phyloP scores from a whole-genome alignment of 2,888 invertebrate species.

The Spodoptera exigua region DNA sequence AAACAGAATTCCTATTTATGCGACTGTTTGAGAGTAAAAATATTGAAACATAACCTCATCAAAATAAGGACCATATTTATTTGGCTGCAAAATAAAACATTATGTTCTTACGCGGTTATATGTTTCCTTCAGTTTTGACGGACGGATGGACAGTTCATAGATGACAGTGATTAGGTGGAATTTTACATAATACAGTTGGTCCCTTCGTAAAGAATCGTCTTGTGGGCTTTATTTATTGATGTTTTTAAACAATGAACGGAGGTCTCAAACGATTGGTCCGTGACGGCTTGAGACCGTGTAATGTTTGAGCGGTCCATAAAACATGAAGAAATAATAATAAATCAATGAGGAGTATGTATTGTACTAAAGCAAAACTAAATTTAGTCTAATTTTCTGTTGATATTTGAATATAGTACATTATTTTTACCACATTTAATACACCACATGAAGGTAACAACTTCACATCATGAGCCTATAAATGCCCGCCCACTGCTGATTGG shows the following conservation, averaged over 20 bases:
- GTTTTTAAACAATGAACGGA: conserved; percentile 42
- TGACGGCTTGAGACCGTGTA: conserved; percentile 9
- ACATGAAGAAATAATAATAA: conserved; percentile 3
- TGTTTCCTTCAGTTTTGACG: conserved; percentile 36
- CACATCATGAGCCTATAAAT: no score
- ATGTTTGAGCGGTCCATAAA: conserved; percentile 16
- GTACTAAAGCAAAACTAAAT: no score
- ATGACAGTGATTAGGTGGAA: conserved; percentile 65
- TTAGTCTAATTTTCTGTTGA: no score
- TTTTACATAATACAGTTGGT: conserved; percentile 58
- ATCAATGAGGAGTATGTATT: no score
- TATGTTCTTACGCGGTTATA: conserved; percentile 14
- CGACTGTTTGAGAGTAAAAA: not conserved
- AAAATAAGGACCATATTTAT: conserved; percentile 15
- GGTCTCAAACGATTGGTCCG: conserved; percentile 15
- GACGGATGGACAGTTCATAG: conserved; percentile 41
- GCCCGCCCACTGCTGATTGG: no score
- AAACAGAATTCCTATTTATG: conserved; percentile 7
- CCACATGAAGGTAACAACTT: no score
- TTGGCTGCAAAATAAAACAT: conserved; percentile 8
- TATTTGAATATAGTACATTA: no score
- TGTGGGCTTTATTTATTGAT: conserved; percentile 47
- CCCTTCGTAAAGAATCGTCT: conserved; percentile 35
- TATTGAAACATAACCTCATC: not conserved
- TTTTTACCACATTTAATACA: no score